These are phyloP conservation scores for Chascanopsetta lugubris DNA, from an alignment of 2,113 vertebrate species.

Conservation along the genomic window DNA sequence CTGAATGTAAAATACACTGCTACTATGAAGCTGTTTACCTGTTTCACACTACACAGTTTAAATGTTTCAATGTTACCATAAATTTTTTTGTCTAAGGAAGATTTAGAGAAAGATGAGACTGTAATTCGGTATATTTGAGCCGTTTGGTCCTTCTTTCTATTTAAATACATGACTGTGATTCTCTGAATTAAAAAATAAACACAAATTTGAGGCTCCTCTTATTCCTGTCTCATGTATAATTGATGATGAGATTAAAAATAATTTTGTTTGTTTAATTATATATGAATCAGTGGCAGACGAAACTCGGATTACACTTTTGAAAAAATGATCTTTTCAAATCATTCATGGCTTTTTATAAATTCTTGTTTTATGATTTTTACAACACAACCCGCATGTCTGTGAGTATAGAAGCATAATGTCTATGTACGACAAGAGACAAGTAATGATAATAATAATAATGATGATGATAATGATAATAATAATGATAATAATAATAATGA, in stretches of 20 bases:
- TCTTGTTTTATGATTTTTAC: no score
- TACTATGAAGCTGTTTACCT: constrained; percentile 45
- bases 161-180: constrained; percentile 52
- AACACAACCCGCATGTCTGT: no score
- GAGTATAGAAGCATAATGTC: neutral
- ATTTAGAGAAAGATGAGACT: neutral
- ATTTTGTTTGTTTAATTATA: no score
- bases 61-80: constrained; percentile 39
- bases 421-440: neutral
- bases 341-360: no score
- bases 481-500: no score
- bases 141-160: constrained; percentile 17
- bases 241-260: neutral
- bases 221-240: constrained; percentile 15
- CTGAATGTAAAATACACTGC: constrained; percentile 29
- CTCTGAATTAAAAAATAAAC: constrained; percentile 31
- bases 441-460: no score
- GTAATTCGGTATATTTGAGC: constrained; percentile 45
- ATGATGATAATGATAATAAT: no score
- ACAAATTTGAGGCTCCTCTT: neutral
- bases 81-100: constrained; percentile 25
- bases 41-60: constrained; percentile 22
- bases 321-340: no score
- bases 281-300: no score
- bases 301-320: no score